Evolutionary conservation across 1,140 invertebrate species (phyloP).

Genomic region (Agrypnia vestita): DNA sequence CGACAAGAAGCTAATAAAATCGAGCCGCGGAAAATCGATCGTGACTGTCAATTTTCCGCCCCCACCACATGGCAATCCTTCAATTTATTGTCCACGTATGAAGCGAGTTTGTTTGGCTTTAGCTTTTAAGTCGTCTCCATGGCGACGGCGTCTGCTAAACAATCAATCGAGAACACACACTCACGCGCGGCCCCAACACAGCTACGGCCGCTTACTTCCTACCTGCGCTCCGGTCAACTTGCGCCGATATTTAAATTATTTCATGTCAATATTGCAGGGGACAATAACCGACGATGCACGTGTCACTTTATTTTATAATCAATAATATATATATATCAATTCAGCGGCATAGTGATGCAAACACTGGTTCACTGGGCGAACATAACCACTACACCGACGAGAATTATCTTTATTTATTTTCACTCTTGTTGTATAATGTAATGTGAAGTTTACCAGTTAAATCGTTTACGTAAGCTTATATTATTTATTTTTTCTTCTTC

Average conservation of each 20-base stretch:
- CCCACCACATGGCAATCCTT: constrained; percentile 24
- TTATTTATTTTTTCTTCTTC: too few relatives aligned
- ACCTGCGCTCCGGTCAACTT: constrained; percentile 31
- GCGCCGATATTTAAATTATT: constrained; percentile 58
- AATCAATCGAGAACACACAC: constrained; percentile 50
- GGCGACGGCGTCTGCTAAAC: constrained; percentile 53
- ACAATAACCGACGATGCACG: not conserved
- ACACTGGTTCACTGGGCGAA: too few relatives aligned
- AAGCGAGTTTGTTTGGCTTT: constrained; percentile 35
- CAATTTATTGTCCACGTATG: constrained; percentile 26
- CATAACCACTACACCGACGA: too few relatives aligned
- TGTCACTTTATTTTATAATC: too few relatives aligned
- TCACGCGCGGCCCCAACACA: not conserved
- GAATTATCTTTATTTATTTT: too few relatives aligned
- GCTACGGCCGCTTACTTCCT: not conserved
- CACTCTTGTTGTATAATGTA: too few relatives aligned
- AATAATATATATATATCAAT: too few relatives aligned
- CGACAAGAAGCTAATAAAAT: not conserved
- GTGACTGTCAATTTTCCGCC: constrained; percentile 9
- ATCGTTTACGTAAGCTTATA: too few relatives aligned
- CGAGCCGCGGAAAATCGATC: constrained; percentile 14
- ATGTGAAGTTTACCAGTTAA: too few relatives aligned
- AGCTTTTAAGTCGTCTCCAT: constrained; percentile 35
- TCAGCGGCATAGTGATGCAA: too few relatives aligned
- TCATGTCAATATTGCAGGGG: constrained; percentile 46